Percentiles rank a stretch among this genome's conserved stretches.
Evolutionary conservation across 2,797 vertebrate genomes (phyloP).

Genomic region (Hypotaenidia okinawae): DNA sequence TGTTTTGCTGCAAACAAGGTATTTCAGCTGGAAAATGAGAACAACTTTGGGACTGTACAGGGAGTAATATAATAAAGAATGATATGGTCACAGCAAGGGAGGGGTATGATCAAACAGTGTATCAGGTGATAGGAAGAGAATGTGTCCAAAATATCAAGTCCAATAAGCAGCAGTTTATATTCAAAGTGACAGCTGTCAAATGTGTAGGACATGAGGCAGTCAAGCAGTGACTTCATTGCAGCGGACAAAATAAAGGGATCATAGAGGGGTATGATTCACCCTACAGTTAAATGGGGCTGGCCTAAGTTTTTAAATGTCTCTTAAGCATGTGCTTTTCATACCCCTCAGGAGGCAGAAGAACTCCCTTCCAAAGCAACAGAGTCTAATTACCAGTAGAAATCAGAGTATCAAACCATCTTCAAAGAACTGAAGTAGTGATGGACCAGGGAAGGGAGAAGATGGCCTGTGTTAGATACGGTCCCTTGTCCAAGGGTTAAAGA

Average conservation of each 20-base stretch:
- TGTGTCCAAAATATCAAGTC: slow-evolving; percentile 36
- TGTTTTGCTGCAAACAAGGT: slow-evolving; percentile 26
- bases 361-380: neutral
- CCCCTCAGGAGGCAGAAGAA: neutral
- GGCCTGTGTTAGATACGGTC: neutral
- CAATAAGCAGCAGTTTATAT: slow-evolving; percentile 42
- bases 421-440: accelerated
- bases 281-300: neutral
- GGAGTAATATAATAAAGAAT: neutral
- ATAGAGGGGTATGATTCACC: neutral
- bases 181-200: slow-evolving; percentile 60
- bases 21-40: slow-evolving; percentile 52
- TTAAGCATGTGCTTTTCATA: neutral
- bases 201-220: neutral
- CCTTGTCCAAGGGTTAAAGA: neutral
- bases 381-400: neutral
- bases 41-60: slow-evolving; percentile 22
- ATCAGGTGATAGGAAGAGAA: slow-evolving; percentile 44
- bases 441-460: neutral
- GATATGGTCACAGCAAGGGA: slow-evolving; percentile 9
- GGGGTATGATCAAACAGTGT: neutral
- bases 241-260: slow-evolving; percentile 7
- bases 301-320: neutral
- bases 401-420: neutral
- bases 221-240: slow-evolving; percentile 3